phyloP scores from a whole-genome alignment of 2,113 vertebrate genomes.

The Crotalus horridus region DNA sequence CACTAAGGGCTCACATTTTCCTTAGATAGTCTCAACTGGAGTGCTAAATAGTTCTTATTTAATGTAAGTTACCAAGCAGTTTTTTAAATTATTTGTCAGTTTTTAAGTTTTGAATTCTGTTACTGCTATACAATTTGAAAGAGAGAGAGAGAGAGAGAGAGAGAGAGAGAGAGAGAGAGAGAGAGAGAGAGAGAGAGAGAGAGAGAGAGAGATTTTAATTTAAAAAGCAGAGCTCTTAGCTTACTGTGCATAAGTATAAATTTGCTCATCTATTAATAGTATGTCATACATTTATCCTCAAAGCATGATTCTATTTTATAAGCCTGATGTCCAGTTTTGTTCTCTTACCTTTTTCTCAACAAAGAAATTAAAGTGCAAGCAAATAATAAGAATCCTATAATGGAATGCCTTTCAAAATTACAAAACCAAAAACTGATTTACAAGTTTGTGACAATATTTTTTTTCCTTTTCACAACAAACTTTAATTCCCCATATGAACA shows the following conservation, averaged over 20 bases:
- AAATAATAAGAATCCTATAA: not conserved
- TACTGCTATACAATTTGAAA: not conserved
- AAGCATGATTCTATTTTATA: not conserved
- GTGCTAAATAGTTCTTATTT: not conserved
- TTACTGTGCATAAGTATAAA: not conserved
- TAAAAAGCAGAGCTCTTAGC: not conserved
- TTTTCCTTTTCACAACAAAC: not conserved
- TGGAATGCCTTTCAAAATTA: not conserved
- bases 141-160: not conserved
- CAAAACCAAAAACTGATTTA: not conserved
- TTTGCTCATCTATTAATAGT: not conserved
- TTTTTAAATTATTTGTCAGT: not conserved
- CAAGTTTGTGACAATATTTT: not conserved
- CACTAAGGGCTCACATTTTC: not conserved
- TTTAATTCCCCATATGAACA: not conserved
- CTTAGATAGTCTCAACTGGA: not conserved
- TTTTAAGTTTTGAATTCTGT: not conserved
- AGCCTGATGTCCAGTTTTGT: not conserved
- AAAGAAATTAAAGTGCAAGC: not conserved
- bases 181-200: no score
- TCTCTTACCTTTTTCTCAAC: not conserved
- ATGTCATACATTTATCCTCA: not conserved
- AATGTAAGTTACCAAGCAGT: not conserved
- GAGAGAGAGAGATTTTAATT: not conserved
- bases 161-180: not conserved